These are phyloP conservation scores for Lacerta agilis DNA, from an alignment of 2,797 vertebrate species.

Conservation along the genomic window DNA sequence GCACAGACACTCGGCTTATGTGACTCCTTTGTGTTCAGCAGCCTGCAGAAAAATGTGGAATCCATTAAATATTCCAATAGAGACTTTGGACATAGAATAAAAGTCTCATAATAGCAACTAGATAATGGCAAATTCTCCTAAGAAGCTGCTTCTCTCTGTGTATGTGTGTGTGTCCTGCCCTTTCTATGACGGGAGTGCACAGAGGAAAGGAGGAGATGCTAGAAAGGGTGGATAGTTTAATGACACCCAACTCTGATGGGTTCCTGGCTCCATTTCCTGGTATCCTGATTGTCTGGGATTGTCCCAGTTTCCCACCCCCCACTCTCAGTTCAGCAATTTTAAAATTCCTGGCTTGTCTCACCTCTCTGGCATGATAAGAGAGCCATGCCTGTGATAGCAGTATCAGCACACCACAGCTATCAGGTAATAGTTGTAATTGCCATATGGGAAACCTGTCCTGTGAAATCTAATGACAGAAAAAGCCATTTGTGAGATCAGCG, in stretches of 20 bases:
- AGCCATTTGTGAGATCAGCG: not conserved
- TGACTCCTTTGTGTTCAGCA: not conserved
- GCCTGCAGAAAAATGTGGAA: not conserved
- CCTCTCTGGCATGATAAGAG: not conserved
- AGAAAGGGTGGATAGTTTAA: not conserved
- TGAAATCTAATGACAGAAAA: not conserved
- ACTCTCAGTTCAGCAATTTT: not conserved
- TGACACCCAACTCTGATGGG: not conserved
- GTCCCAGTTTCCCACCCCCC: not conserved
- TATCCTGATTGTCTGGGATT: not conserved
- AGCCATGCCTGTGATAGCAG: not conserved
- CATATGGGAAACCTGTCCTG: not conserved
- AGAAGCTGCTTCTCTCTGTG: not conserved
- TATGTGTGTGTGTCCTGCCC: not conserved
- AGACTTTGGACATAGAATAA: not conserved
- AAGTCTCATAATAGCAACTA: not conserved
- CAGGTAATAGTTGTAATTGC: not conserved
- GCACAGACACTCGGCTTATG: not conserved
- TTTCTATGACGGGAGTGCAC: not conserved
- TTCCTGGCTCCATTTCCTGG: not conserved
- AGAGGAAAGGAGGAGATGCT: not conserved
- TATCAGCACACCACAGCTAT: not conserved
- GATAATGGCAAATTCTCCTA: not conserved
- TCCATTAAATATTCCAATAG: not conserved
- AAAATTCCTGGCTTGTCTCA: not conserved